Evolutionary conservation across 1,140 invertebrate genomes (phyloP).

Genomic region (Papilio aristodemus): DNA sequence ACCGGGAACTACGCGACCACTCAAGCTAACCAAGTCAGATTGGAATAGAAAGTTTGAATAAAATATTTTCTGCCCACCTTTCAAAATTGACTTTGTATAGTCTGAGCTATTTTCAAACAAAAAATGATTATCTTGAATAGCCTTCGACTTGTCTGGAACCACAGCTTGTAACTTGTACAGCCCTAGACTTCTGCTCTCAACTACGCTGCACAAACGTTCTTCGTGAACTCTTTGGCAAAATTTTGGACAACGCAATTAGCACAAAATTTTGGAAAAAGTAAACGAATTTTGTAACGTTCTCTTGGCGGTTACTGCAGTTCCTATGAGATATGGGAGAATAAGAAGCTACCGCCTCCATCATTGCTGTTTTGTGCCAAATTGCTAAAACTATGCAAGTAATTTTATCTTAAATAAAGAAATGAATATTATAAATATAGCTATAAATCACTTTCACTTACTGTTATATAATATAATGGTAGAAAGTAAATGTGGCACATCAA

Average conservation of each 20-base stretch:
- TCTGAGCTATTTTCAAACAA: neutral
- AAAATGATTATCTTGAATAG: neutral
- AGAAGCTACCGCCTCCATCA: too few relatives aligned
- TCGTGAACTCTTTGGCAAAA: neutral
- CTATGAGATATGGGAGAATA: neutral
- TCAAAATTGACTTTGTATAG: neutral
- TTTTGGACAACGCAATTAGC: neutral
- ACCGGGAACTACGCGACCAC: too few relatives aligned
- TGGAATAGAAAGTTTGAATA: neutral
- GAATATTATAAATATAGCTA: too few relatives aligned
- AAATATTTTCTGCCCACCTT: neutral
- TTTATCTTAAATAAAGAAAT: too few relatives aligned
- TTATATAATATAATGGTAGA: too few relatives aligned
- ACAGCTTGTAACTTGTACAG: neutral
- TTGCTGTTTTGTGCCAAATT: too few relatives aligned
- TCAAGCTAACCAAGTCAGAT: too few relatives aligned
- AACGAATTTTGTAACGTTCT: neutral
- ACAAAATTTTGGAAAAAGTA: slow-evolving; percentile 5
- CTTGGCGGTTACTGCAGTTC: neutral
- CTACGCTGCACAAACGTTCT: neutral
- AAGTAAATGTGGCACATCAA: too few relatives aligned
- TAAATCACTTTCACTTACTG: too few relatives aligned
- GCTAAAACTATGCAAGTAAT: too few relatives aligned
- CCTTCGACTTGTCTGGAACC: neutral
- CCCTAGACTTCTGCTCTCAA: neutral